phyloP scores from a whole-genome alignment of 2,888 invertebrate genomes.

The Chelonus formosanus region DNA sequence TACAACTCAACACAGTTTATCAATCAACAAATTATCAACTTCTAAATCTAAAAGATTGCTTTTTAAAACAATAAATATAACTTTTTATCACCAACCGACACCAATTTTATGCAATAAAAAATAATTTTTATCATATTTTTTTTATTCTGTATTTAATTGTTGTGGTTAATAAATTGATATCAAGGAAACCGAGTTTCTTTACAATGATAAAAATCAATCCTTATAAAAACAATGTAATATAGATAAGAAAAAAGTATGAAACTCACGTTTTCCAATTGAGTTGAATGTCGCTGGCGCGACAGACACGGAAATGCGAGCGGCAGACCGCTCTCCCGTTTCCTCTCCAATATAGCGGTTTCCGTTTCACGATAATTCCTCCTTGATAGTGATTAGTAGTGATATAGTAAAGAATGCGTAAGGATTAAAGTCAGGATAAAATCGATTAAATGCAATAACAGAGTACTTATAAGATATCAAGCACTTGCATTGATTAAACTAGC shows the following conservation, averaged over 20 bases:
- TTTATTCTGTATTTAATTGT: too few species aligned
- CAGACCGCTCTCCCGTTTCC: slow-evolving; percentile 65
- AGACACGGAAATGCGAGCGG: slow-evolving; percentile 71
- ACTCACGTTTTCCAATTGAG: slow-evolving; percentile 70
- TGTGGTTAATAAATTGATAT: too few species aligned
- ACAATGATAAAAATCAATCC: not conserved
- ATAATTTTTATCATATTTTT: too few species aligned
- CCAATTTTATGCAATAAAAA: too few species aligned
- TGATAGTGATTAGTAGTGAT: slow-evolving; percentile 25
- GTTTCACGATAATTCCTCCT: slow-evolving; percentile 41
- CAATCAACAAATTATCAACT: too few species aligned
- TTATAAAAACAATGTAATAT: not conserved
- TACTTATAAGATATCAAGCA: not conserved
- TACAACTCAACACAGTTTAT: too few species aligned
- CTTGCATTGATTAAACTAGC: slow-evolving; percentile 24
- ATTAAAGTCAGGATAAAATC: too few species aligned
- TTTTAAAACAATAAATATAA: too few species aligned
- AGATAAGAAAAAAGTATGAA: slow-evolving; percentile 11
- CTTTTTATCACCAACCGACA: too few species aligned
- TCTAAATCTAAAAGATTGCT: too few species aligned
- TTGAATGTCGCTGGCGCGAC: slow-evolving; percentile 71
- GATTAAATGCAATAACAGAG: not conserved
- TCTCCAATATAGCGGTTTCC: slow-evolving; percentile 64
- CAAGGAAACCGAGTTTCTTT: too few species aligned
- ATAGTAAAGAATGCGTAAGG: slow-evolving; percentile 17